These are phyloP conservation scores for Anser brachyrhynchus DNA, from an alignment of 2,113 vertebrate genomes.

Conservation along the genomic window DNA sequence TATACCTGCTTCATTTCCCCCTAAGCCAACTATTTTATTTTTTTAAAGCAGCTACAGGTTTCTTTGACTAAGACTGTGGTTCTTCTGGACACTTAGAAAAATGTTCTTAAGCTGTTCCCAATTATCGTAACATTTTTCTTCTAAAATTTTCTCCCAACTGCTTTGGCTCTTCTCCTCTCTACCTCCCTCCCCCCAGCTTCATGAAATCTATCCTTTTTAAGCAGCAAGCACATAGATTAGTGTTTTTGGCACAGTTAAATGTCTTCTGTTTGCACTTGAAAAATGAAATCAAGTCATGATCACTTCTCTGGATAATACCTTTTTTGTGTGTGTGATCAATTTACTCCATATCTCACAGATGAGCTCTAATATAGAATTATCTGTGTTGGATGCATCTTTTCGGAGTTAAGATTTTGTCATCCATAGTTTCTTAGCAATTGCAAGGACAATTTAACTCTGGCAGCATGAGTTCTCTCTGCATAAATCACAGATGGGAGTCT, in stretches of 20 bases:
- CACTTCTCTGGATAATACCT: not conserved
- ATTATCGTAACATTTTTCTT: constrained; percentile 14
- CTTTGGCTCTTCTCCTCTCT: not conserved
- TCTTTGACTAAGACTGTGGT: not conserved
- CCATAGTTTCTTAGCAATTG: constrained; percentile 42
- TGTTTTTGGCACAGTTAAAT: not conserved
- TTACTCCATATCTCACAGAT: constrained; percentile 26
- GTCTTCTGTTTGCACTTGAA: constrained; percentile 29
- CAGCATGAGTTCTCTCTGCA: constrained; percentile 12
- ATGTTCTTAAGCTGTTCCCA: constrained; percentile 14
- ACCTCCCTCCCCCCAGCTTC: not conserved
- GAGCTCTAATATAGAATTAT: constrained; percentile 35
- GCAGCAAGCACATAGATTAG: not conserved
- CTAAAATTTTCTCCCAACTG: not conserved
- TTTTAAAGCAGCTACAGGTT: not conserved
- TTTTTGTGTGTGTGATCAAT: constrained; percentile 12
- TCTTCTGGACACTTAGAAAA: constrained; percentile 31
- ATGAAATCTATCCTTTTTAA: not conserved
- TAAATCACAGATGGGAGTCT: not conserved
- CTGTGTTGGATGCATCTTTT: constrained; percentile 42
- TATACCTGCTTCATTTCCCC: not conserved
- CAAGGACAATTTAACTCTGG: constrained; percentile 56
- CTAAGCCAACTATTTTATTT: not conserved
- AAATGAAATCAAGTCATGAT: constrained; percentile 22
- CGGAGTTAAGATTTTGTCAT: constrained; percentile 24